Evolutionary conservation across 1,140 invertebrate species (phyloP).

Genomic region (Monochamus saltuarius): DNA sequence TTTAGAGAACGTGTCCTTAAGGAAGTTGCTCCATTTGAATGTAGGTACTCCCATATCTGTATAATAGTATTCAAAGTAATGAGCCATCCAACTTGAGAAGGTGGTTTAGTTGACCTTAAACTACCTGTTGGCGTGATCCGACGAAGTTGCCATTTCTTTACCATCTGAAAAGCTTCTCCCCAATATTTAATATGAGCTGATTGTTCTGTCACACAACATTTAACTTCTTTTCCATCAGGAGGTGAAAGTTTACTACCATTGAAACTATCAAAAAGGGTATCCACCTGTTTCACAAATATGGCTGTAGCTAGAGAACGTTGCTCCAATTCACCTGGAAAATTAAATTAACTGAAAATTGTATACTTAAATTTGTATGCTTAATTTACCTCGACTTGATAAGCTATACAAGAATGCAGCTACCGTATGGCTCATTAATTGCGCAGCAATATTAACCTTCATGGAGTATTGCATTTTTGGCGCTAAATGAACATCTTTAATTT

Average conservation of each 20-base stretch:
- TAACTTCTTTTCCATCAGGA: constrained; percentile 25
- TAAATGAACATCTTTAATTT: constrained; percentile 25
- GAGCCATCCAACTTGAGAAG: constrained; percentile 1
- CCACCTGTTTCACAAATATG: constrained; percentile 26
- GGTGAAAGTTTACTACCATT: constrained; percentile 21
- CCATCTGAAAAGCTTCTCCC: constrained; percentile 19
- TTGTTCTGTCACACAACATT: constrained; percentile 17
- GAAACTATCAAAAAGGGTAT: constrained; percentile 32
- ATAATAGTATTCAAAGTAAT: constrained; percentile 18
- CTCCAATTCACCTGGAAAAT: constrained; percentile 20
- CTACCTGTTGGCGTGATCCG: constrained; percentile 17
- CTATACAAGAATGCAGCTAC: constrained; percentile 23
- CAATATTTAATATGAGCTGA: constrained; percentile 23
- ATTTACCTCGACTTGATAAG: constrained; percentile 16
- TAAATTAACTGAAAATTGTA: constrained; percentile 2
- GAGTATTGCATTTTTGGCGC: constrained; percentile 14
- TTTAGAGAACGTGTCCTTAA: constrained; percentile 19
- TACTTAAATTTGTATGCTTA: neutral
- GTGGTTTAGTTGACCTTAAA: constrained; percentile 10
- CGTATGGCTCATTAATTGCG: constrained; percentile 22
- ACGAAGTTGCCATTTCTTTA: constrained; percentile 24
- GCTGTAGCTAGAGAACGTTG: constrained; percentile 27
- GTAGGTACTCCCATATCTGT: constrained; percentile 21
- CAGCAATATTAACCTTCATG: constrained; percentile 23
- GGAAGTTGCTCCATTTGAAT: neutral